Base-by-base conservation (phyloP, 2,888 invertebrate species). In the Stenchaetothrips biformis region DNA sequence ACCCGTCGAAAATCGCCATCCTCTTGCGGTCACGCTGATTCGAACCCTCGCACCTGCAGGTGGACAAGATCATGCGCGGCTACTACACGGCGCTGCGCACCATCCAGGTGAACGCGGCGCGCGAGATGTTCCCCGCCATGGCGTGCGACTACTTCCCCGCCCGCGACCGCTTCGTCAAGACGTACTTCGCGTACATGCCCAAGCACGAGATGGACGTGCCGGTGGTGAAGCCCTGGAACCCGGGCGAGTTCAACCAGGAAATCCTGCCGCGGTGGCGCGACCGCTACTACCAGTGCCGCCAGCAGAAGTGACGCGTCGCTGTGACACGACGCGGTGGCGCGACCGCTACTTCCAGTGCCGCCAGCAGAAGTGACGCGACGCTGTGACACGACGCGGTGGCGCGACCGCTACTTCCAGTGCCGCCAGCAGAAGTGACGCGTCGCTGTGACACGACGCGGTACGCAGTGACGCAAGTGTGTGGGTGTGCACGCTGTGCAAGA, bases 141-240 rank as follows among this genome's bases (percentile, higher is more conserved):
- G 67, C 67, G 25, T 74, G 67, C 67, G 67, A 74, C 67, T 74
- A 74, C 67, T 74, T 74, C 67, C 67, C 67, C 25, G 25, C 21
- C 67, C 21, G 67, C 25, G 67, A 74, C 67, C 21, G 25, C 21
- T 74, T 74, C 67, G 1, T 74, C 21, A n/a, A 21, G 25, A 74
- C 67, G 67, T 74, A 74, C 67, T 74, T 74, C 67, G 67, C 67
- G 67, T 74, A 74, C 67, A 25, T 74, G 67, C 67, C 67, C 67
- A 74, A 74, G 67, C 67, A 74, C 67, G 25, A 74, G 67, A 74
- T 74, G 67, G 67, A 74, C 25, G 8, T 2, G 67, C 21, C 25
- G 6, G 67, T 74, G 67, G 67, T 74, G 67, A 21, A 25, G 25
- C 67, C 67, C 21, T 74, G 67, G 67, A 74, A 74, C 67, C 7